Conservation (phyloP, 2,888 invertebrate species). For the Piscicola geometra region DNA sequence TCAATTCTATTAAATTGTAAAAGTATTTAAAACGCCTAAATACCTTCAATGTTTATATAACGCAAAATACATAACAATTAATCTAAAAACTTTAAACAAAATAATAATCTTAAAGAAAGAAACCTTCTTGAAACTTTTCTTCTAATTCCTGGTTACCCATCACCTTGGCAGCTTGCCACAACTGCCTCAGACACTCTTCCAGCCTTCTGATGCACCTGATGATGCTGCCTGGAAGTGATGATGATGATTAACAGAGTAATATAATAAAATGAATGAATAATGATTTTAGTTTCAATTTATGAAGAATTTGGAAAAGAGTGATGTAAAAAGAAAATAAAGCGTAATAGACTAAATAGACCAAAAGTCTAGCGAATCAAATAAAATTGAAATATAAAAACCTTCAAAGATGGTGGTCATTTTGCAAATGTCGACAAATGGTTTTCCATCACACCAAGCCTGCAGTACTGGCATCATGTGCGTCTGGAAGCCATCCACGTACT, state of each 20-base stretch:
- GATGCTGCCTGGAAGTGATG: constrained; percentile 64
- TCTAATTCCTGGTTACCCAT: constrained; percentile 93
- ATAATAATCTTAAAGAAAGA: not conserved
- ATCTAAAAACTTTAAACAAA: not conserved
- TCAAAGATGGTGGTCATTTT: constrained; percentile 60
- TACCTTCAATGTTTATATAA: not conserved
- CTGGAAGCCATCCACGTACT: constrained; percentile 84
- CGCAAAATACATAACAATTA: not conserved
- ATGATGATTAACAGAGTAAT: not conserved
- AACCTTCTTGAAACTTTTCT: constrained; percentile 87
- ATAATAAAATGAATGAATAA: not conserved
- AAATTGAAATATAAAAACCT: constrained; percentile 45
- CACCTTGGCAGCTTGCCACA: constrained; percentile 90
- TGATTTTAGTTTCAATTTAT: no score
- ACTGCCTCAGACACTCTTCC: constrained; percentile 91
- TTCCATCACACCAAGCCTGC: constrained; percentile 88
- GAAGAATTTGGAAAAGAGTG: no score
- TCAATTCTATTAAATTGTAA: not conserved
- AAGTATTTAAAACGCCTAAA: not conserved
- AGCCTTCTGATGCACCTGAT: constrained; percentile 88
- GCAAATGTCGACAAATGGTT: constrained; percentile 82
- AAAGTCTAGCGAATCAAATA: not conserved
- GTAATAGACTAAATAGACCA: not conserved
- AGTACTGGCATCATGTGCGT: constrained; percentile 96
- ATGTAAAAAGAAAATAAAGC: not conserved